Evolutionary conservation across 2,113 vertebrate species (phyloP).

Genomic region (Pseudorasbora parva): DNA sequence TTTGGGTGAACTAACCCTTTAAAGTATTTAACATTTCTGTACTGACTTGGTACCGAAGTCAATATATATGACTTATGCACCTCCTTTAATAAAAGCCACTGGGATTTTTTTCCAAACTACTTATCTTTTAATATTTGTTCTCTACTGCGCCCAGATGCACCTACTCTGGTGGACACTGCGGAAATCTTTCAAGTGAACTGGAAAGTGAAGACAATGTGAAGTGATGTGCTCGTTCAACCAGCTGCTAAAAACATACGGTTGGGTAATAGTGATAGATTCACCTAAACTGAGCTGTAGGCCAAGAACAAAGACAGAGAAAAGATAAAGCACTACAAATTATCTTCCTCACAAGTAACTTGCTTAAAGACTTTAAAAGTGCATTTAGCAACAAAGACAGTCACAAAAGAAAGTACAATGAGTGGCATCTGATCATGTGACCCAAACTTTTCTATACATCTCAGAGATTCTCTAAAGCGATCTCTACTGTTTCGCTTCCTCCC

Average conservation of each 20-base stretch:
- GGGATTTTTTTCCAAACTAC: background rate
- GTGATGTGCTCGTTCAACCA: conserved; percentile 34
- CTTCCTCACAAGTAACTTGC: conserved; percentile 8
- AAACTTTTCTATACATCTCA: conserved; percentile 26
- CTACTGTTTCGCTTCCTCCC: conserved; percentile 1
- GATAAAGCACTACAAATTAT: conserved; percentile 15
- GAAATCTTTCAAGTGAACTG: conserved; percentile 14
- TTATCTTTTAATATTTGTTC: background rate
- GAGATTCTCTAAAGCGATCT: conserved; percentile 40
- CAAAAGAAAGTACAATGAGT: conserved; percentile 30
- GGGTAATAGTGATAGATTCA: conserved; percentile 41
- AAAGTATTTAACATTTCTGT: no score
- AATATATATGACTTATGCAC: background rate
- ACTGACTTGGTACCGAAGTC: no score
- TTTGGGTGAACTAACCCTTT: no score
- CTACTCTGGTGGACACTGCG: background rate
- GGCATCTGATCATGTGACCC: conserved; percentile 44
- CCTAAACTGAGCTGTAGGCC: conserved; percentile 38
- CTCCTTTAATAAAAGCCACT: background rate
- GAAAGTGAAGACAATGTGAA: background rate
- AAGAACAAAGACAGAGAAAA: background rate
- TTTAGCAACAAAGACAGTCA: conserved; percentile 25
- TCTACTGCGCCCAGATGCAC: background rate
- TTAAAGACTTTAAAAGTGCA: conserved; percentile 35
- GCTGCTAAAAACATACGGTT: conserved; percentile 17